Percentiles rank a stretch among this genome's conserved stretches.
phyloP scores from a whole-genome alignment of 2,888 invertebrate species.

The Cristatella mucedo region DNA sequence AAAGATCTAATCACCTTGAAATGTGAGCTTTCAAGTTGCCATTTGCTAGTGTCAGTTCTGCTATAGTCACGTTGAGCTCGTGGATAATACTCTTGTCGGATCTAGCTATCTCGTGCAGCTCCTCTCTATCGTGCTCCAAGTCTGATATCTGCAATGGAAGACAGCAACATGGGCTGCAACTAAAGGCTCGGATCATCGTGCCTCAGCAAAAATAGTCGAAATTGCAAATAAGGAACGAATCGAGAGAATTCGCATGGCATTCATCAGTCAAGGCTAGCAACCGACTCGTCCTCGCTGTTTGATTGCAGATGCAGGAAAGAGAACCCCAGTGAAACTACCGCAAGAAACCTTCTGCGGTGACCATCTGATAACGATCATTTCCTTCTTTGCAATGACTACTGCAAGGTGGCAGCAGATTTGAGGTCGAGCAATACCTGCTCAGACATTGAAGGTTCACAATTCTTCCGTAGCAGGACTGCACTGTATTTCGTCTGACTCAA shows the following conservation, averaged over 20 bases:
- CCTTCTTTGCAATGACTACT: too few species aligned
- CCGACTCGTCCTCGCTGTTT: not conserved
- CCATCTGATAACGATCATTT: too few species aligned
- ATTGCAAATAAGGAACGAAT: not conserved
- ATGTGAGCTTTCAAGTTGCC: slow-evolving; percentile 24
- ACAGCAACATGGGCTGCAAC: too few species aligned
- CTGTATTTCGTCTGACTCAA: too few species aligned
- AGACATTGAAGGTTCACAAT: too few species aligned
- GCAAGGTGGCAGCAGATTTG: too few species aligned
- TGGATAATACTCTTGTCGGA: slow-evolving; percentile 30
- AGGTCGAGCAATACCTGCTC: too few species aligned
- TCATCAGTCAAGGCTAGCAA: not conserved
- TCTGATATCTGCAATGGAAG: slow-evolving; percentile 27
- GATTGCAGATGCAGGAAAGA: too few species aligned
- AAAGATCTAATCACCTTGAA: too few species aligned
- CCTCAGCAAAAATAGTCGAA: too few species aligned
- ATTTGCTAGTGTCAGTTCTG: slow-evolving; percentile 24
- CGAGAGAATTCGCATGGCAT: not conserved
- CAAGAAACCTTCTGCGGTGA: not conserved
- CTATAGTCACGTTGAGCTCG: slow-evolving; percentile 25
- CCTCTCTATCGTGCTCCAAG: slow-evolving; percentile 27
- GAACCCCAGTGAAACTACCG: not conserved
- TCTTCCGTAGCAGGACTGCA: too few species aligned
- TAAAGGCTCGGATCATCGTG: too few species aligned
- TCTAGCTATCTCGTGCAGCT: slow-evolving; percentile 28